Base-by-base conservation (phyloP, 2,888 invertebrate species). In the Tachina fera region DNA sequence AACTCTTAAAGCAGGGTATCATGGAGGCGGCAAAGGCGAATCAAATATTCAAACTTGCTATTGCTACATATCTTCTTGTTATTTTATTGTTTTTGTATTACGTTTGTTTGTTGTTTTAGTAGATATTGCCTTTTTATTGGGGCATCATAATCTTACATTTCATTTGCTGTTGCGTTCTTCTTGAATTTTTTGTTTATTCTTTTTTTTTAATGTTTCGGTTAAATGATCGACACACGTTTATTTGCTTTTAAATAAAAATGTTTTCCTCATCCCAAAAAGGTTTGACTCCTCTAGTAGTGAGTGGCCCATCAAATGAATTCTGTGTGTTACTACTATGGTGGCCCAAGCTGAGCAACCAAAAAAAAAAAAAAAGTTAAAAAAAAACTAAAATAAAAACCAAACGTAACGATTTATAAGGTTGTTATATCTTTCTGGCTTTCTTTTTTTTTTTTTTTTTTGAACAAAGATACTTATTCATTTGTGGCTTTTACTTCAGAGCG, bases 171-270 rank as follows among this genome's bases (percentile, higher is more conserved):
- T 56, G 41, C 45, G n/a, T 19, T 65, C 31, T 45, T 14, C 47
- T 31, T 43, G 14, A 13, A 41, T 71, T 8, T 60, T 8, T 60
- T 31, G 14, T 31, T 67, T 61, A 49, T 60, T n/a, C 63, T 39
- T 53, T 11, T 39, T 53, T 11, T 51, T 63, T 22, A n/a, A 61
- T 31, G 4, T 84, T 74, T 49, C 79, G 53, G 70, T 61, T 83
- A 86, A 86, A 79, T 83, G 78, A 86, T 83, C 85, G 75, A 86
- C 85, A 86, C 82, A 86, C 83, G 83, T 83, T 83, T 83, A 61
- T 76, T 75, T 71, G 51, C 19, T 60, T 79, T 13, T 31, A 31
- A 31, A 31, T 61, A 63, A 9, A 6, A 1, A 1, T 51, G 67
- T 80, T 65, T 76, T 68, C 49, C 61, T 31, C 51, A 43, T 63